Base-by-base conservation (phyloP, 2,888 invertebrate species). In the Asteroscopus sphinx region DNA sequence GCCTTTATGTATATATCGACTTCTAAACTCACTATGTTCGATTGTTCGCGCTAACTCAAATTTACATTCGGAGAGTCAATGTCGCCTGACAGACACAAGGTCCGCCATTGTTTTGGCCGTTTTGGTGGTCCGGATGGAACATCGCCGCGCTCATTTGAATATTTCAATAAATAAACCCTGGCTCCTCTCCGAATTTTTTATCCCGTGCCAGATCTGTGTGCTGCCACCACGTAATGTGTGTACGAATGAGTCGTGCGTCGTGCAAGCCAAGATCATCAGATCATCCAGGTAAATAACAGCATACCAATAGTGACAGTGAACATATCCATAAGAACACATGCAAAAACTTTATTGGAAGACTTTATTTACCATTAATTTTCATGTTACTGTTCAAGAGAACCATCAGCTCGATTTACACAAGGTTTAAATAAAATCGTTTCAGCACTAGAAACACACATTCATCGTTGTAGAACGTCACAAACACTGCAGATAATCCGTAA, bases 341-440 rank as follows among this genome's bases (percentile, higher is more conserved):
- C 92, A 92, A 86, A 86, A 77, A 83, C 76, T 81, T n/a, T 82
- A 71, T 68, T 76, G 77, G 72, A 81, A 81, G 80, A 85, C 63
- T 69, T 73, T 75, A 83, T 86, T 94, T 94, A 94, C 93, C 93
- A 88, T 91, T 90, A 82, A 94, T 93, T 94, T 93, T 93, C 93
- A 94, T 93, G 88, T 90, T 93, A 92, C 82, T 91, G 87, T 94
- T 93, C 91, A 93, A 92, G 85, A 92, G 92, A 85, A 93, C 93
- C 93, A 93, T 94, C 90, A 83, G 91, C 85, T 83, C 82, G 82
- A 75, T 85, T 86, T 85, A 82, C 81, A 77, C 79, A 85, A 84
- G 80, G 80, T 73, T 80, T 69, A 60, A 65, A 66, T 54, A 39
- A 73, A 79, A 79, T 68, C 75, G 80, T 80, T 80, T 81, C 68